Evolutionary conservation across 23 tunicate species (phyloP), one percentile per base, ranked within the genome.

Genomic region (Botrylloides violaceus): DNA sequence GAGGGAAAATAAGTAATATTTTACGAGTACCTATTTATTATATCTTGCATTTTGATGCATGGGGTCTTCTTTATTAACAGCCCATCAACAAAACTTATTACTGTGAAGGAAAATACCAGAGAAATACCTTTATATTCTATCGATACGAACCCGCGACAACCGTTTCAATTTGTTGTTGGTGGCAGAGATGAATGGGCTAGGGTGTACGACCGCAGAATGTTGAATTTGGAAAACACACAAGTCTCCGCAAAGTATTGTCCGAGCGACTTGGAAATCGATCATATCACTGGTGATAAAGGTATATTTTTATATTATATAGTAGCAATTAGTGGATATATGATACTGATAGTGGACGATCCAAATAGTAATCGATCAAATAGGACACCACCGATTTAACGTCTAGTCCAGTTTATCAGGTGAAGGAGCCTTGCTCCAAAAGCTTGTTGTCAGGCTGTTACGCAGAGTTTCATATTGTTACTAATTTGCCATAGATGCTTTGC

Each of bases 131-230:
- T 86, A 4, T 86, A 86, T 53, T 86, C 95, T 3, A 86, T 86
- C 78, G 85, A 86, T 59, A 64, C 75, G 72, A 80, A 76, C 49
- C 95, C 95, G 7, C 26, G 39, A 1, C 82, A 72, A 6, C 70
- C 82, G 15, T 36, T 77, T 27, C 80, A 88, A 76, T 88, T 88
- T 66, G 88, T 88, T 1, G 96, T 88, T 6, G 77, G 96, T 64
- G 96, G 96, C 3, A 65, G 80, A 23, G 83, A 71, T 32, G 55
- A 60, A 6, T 32, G 63, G 29, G 96, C 96, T 2, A 30, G 75
- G n/a, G 39, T 88, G 2, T 88, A 53, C 66, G 96, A 88, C 59
- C 70, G 84, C 25, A 56, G 96, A 34, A 81, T 77, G 83, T 70
- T 88, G 36, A 77, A n/a, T 7, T 34, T 49, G 12, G 79, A 73